Evolutionary conservation across 2,888 invertebrate species (phyloP).

Genomic region (Lathronympha strigana): DNA sequence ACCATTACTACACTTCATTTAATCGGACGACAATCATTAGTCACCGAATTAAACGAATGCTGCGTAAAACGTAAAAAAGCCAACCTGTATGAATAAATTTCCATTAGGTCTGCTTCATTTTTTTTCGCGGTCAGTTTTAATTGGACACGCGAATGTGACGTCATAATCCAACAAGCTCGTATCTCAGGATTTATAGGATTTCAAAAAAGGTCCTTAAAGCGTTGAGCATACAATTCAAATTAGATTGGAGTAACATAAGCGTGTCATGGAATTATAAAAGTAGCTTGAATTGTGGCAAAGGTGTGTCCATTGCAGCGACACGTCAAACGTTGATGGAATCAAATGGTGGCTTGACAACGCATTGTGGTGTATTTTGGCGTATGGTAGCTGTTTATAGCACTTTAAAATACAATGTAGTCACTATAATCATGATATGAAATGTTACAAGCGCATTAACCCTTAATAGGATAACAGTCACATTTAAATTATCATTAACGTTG

Average conservation of each 20-base stretch:
- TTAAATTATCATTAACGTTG: no score
- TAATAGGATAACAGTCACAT: no score
- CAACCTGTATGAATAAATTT: conserved; percentile 21
- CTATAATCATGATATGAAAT: neutral
- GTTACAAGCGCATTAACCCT: neutral
- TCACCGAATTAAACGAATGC: conserved; percentile 20
- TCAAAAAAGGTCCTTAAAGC: neutral
- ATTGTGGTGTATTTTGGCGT: neutral
- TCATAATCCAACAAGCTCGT: neutral
- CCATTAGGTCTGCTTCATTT: conserved; percentile 16
- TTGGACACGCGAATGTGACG: conserved; percentile 38
- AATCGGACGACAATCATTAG: conserved; percentile 16
- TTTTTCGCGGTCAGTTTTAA: conserved; percentile 31
- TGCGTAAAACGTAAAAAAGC: conserved; percentile 19
- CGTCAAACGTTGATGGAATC: conserved; percentile 23
- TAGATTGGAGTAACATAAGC: neutral
- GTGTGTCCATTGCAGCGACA: conserved; percentile 31
- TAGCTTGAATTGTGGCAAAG: conserved; percentile 12
- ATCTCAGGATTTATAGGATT: neutral
- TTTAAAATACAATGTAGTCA: neutral
- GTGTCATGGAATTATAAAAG: conserved; percentile 1
- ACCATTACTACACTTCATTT: conserved; percentile 7
- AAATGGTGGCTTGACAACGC: conserved; percentile 16
- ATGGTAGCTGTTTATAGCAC: neutral
- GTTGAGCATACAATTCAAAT: neutral